Conservation (phyloP, 2,888 invertebrate genomes). For the Clostera curtula region DNA sequence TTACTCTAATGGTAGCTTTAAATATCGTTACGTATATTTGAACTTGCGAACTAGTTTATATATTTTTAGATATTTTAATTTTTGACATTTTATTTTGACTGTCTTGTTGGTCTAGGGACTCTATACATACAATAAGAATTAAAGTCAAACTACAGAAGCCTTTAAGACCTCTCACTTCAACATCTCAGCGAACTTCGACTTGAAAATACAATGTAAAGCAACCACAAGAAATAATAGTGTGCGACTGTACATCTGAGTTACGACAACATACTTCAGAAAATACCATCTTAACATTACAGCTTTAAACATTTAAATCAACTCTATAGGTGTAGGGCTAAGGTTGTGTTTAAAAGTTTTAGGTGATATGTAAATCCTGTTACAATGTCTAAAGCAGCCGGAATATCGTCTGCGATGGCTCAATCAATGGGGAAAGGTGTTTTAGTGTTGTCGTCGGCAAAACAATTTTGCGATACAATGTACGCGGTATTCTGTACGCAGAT, state of each 20-base stretch:
- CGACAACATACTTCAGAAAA: slow-evolving; percentile 52
- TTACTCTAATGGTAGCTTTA: too few species aligned
- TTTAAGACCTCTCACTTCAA: too few species aligned
- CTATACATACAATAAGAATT: too few species aligned
- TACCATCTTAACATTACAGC: slow-evolving; percentile 19
- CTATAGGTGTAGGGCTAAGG: slow-evolving; percentile 1
- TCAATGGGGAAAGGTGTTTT: slow-evolving; percentile 56
- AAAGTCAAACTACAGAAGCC: too few species aligned
- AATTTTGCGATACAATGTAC: slow-evolving; percentile 63
- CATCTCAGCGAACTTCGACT: slow-evolving; percentile 52
- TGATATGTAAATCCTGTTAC: slow-evolving; percentile 20
- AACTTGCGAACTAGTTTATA: too few species aligned
- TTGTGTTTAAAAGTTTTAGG: background rate
- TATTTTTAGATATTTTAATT: too few species aligned
- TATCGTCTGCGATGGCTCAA: slow-evolving; percentile 62
- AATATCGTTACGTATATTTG: too few species aligned
- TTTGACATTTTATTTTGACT: too few species aligned
- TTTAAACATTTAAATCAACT: background rate
- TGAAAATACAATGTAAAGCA: slow-evolving; percentile 55
- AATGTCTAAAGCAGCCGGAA: slow-evolving; percentile 51
- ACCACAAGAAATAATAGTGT: slow-evolving; percentile 69
- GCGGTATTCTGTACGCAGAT: too few species aligned
- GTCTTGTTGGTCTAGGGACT: too few species aligned
- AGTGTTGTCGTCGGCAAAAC: slow-evolving; percentile 60
- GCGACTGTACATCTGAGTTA: slow-evolving; percentile 63